phyloP scores from a whole-genome alignment of 2,797 vertebrate species.

The Fistularia commersonii region DNA sequence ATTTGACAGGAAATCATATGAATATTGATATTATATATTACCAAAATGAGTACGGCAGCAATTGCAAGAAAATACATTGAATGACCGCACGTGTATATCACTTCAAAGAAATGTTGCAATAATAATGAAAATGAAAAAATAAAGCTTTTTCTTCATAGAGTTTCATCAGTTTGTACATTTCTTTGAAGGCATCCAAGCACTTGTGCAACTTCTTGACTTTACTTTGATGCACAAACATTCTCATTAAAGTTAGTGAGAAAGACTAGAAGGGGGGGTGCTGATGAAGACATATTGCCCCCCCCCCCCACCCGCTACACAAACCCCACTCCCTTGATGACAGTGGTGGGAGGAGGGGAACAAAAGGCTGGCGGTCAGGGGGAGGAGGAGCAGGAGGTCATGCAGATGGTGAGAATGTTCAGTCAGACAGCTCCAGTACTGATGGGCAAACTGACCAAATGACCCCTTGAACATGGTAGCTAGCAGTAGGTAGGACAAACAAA shows the following conservation, averaged over 20 bases:
- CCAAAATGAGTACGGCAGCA: too few relatives aligned
- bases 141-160: too few relatives aligned
- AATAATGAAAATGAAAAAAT: too few relatives aligned
- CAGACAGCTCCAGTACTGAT: slow-evolving; percentile 63
- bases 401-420: slow-evolving; percentile 64
- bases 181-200: too few relatives aligned
- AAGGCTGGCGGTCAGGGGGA: slow-evolving; percentile 43
- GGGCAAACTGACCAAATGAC: slow-evolving; percentile 61
- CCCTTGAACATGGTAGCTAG: slow-evolving; percentile 29
- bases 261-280: slow-evolving; percentile 16
- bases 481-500: slow-evolving; percentile 3
- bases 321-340: slow-evolving; percentile 34
- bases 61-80: too few relatives aligned
- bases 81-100: too few relatives aligned
- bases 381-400: slow-evolving; percentile 53
- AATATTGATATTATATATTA: too few relatives aligned
- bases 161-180: too few relatives aligned
- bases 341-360: slow-evolving; percentile 53
- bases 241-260: slow-evolving; percentile 21
- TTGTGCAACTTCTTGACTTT: too few relatives aligned
- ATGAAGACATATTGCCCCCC: slow-evolving; percentile 12
- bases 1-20: too few relatives aligned
- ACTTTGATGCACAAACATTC: not conserved
- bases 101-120: too few relatives aligned
- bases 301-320: too few relatives aligned